Percentiles rank a stretch among this genome's conserved stretches.
Conservation (phyloP, 2,888 invertebrate species). For the Drosophila diplacantha region DNA sequence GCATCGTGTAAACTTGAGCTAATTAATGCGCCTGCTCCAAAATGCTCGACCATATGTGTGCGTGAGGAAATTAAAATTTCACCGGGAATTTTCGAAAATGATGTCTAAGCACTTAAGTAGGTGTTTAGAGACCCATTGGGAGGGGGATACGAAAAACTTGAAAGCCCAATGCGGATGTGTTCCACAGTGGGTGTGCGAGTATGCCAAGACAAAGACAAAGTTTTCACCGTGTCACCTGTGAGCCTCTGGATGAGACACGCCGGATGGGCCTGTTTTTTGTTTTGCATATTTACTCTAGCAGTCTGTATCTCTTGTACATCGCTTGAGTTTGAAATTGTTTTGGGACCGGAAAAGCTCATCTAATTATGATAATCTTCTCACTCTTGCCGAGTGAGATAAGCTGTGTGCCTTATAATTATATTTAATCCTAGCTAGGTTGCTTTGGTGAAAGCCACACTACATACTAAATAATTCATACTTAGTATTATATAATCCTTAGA, state of each 20-base stretch:
- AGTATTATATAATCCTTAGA: background rate
- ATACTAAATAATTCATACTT: background rate
- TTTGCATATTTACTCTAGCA: constrained; percentile 47
- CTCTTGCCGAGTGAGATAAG: constrained; percentile 3
- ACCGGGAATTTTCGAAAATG: constrained; percentile 47
- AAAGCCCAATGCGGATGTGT: constrained; percentile 7
- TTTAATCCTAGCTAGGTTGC: background rate
- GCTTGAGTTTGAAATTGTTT: constrained; percentile 8
- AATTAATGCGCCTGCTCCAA: constrained; percentile 54
- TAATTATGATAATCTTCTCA: constrained; percentile 19
- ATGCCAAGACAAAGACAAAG: constrained; percentile 20
- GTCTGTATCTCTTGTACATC: constrained; percentile 27
- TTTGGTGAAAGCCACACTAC: too few relatives aligned
- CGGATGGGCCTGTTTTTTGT: constrained; percentile 7
- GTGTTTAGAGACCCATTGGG: constrained; percentile 44
- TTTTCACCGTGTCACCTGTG: constrained; percentile 16
- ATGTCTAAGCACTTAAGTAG: constrained; percentile 52
- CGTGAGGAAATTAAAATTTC: constrained; percentile 44
- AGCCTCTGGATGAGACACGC: constrained; percentile 8
- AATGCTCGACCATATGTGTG: constrained; percentile 21
- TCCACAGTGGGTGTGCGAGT: background rate
- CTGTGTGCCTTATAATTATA: background rate
- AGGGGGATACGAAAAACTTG: constrained; percentile 10
- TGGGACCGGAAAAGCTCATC: constrained; percentile 10
- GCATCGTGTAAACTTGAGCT: constrained; percentile 48